Base-by-base conservation (phyloP, 1,140 invertebrate species). In the Steinernema feltiae region DNA sequence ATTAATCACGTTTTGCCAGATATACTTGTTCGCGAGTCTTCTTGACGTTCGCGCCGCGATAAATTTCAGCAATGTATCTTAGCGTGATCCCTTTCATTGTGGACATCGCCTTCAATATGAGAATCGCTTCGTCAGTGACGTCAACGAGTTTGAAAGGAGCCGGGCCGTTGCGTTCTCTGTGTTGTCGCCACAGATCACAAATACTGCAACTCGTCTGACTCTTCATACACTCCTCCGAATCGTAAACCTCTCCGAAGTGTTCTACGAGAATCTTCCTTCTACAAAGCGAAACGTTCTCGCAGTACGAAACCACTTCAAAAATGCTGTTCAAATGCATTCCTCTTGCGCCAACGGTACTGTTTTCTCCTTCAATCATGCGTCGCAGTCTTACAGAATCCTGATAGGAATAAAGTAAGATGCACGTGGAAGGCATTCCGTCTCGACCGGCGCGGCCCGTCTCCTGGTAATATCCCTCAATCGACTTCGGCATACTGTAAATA, bases 381-480 rank as follows among this genome's bases (percentile, higher is more conserved):
- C 79, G 69, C 24, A 79, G 73, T 18, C 79, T 31, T 31, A 80
- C 75, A 1, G 70, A 76, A 63, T 80, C 79, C 12, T 75, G 70
- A 69, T 80, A 80, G 1, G 69, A 73, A 41, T 80, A 80, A n/a
- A 80, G 78, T 48, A 80, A 30, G 24, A 80, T 24, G 46, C 79
- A 80, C n/a, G 78, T 79, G 0, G 73, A 70, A 1, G 73, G 69
- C 74, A 78, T 76, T 27, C 76, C 76, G 35, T 79, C 95, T 75
- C 96, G 89, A 0, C 97, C 97, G 27, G 95, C 94, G 69, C 96
- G 89, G 18, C 97, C 97, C 70, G 94, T 92, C 89, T 99, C 97
- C 87, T 99, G 97, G 88, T 99, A 99, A 85, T 96, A 97, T 0
- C 94, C 93, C 89, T 99, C 96, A 81, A 99, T 92, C 21, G 93